Percentiles rank a stretch among this genome's conserved stretches.
These are phyloP conservation scores for Celastrina argiolus DNA, from an alignment of 2,888 invertebrate species.

Conservation along the genomic window DNA sequence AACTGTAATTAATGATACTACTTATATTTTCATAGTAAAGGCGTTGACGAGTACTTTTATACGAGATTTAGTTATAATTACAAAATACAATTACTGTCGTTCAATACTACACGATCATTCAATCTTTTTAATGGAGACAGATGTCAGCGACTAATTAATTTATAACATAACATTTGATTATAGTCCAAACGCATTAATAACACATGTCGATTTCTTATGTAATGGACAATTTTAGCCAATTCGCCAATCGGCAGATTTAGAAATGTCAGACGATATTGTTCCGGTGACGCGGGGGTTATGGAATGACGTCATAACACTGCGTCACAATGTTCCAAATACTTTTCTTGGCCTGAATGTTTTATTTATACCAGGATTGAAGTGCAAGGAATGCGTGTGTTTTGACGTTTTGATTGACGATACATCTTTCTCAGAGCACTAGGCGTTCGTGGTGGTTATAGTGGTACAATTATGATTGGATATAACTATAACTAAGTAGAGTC, in stretches of 20 bases:
- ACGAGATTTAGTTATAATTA: background rate
- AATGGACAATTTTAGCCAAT: background rate
- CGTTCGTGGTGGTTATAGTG: too few species aligned
- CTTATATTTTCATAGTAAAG: too few species aligned
- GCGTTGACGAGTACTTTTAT: too few species aligned
- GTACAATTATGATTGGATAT: too few species aligned
- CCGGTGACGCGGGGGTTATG: background rate
- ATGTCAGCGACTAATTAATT: conserved; percentile 21
- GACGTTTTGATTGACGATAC: background rate
- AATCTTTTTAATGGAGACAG: conserved; percentile 12
- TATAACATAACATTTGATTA: conserved; percentile 18
- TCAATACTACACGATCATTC: background rate
- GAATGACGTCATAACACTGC: background rate
- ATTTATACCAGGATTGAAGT: background rate
- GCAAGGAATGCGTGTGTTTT: background rate
- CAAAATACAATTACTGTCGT: background rate
- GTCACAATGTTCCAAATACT: conserved; percentile 8
- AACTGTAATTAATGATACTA: too few species aligned
- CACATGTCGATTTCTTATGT: conserved; percentile 1
- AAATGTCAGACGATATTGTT: background rate
- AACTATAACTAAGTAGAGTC: too few species aligned
- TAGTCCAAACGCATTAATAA: conserved; percentile 6
- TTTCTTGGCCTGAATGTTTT: background rate
- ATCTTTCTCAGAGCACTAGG: background rate
- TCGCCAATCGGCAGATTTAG: conserved; percentile 3